Evolutionary conservation across 2,888 invertebrate species (phyloP), one percentile per base, ranked within the genome.

Genomic region (Brachylomia viminalis): DNA sequence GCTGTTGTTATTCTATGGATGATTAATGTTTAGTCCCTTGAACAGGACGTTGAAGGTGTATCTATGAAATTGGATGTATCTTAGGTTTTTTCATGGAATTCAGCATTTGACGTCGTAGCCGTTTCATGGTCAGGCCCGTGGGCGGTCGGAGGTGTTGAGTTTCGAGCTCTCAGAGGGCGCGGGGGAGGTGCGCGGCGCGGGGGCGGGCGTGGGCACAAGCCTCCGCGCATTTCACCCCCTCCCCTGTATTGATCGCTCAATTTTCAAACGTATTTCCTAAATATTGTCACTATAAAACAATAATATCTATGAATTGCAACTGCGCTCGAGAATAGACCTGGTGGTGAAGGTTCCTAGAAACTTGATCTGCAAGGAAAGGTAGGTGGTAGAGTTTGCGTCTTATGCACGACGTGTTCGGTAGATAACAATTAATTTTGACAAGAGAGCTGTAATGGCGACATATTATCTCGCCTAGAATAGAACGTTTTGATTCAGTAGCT

Each of bases 191-290:
- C 75, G 88, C 84, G 76, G 87, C 67, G 90, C 86, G 90, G 90
- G 91, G 90, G 91, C 90, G 92, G 91, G 91, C 92, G 94, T 92
- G 93, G 93, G 93, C 92, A 92, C 91, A 90, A 87, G 72, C 83
- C 88, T 82, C 89, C 93, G 95, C 95, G 95, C 95, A 95, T 87
- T 88, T 89, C 90, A 85, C 91, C 90, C 91, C 91, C 89, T 90
- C 90, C 91, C 87, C 82, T 70, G 92, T 96, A 96, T 96, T 95
- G 96, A 96, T 96, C 95, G 95, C 89, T 88, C 87, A 91, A 93
- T 93, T 93, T 94, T 93, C 91, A 92, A 92, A 93, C 91, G 92
- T 93, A 93, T 93, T 93, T 92, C 89, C 91, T 90, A 93, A 94
- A 95, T 94, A 93, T 93, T 94, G 88, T 89, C 88, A 90, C 87